Percentiles rank a stretch among this genome's conserved stretches.
Conservation (phyloP, 2,888 invertebrate genomes). For the Drosophila subsilvestris region DNA sequence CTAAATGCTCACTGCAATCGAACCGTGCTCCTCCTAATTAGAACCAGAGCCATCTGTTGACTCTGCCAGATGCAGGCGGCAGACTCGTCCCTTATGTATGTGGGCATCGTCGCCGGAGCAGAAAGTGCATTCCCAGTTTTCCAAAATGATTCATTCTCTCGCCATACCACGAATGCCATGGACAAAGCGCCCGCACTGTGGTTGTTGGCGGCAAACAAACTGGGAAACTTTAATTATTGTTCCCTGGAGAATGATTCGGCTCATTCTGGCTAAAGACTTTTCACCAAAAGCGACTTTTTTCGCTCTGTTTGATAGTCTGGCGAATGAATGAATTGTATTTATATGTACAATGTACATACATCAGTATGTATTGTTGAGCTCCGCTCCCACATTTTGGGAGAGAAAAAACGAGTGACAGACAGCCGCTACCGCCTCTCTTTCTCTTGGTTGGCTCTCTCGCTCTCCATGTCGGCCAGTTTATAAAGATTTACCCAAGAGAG, state of each 20-base stretch:
- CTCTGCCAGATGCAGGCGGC: slow-evolving; percentile 19
- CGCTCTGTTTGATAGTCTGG: slow-evolving; percentile 2
- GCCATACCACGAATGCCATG: not conserved
- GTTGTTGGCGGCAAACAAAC: not conserved
- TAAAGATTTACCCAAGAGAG: slow-evolving; percentile 39
- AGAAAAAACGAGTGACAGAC: slow-evolving; percentile 13
- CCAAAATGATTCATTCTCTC: slow-evolving; percentile 22
- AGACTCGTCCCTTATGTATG: slow-evolving; percentile 25
- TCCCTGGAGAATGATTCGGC: not conserved
- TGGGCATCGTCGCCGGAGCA: not conserved
- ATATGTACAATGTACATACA: not conserved
- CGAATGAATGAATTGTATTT: slow-evolving; percentile 5
- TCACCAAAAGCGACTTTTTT: slow-evolving; percentile 22
- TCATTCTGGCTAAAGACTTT: slow-evolving; percentile 10
- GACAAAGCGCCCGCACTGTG: slow-evolving; percentile 28
- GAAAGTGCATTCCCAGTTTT: slow-evolving; percentile 8
- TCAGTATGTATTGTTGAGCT: not conserved
- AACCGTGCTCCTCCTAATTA: slow-evolving; percentile 19
- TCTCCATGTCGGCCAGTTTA: slow-evolving; percentile 12
- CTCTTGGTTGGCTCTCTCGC: slow-evolving; percentile 2
- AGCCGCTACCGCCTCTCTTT: slow-evolving; percentile 5
- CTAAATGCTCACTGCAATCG: slow-evolving; percentile 11
- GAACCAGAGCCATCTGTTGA: slow-evolving; percentile 29
- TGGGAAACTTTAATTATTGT: slow-evolving; percentile 18
- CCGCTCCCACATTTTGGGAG: slow-evolving; percentile 3